These are phyloP conservation scores for Antitype chi DNA, from an alignment of 2,888 invertebrate species.

Conservation along the genomic window DNA sequence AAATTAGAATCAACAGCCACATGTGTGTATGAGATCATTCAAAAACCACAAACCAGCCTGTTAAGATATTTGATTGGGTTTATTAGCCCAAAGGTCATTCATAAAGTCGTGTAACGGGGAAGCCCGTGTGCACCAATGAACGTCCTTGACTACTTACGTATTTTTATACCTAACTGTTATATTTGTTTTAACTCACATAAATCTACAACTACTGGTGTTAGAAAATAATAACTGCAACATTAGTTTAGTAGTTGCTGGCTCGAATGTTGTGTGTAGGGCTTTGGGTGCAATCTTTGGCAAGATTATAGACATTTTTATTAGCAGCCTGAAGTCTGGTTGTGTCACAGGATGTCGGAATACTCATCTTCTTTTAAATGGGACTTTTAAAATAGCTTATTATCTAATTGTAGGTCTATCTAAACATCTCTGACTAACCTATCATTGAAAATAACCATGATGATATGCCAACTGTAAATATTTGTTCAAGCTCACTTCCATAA, in stretches of 20 bases:
- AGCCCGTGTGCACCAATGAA: constrained; percentile 25
- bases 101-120: constrained; percentile 39
- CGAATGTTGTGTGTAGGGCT: neutral
- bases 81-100: constrained; percentile 43
- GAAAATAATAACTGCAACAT: neutral
- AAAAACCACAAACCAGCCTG: constrained; percentile 20
- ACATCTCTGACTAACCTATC: neutral
- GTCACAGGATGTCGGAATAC: neutral
- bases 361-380: neutral
- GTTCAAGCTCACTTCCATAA: neutral
- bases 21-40: constrained; percentile 23
- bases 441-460: neutral
- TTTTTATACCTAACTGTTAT: constrained; percentile 15
- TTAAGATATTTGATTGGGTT: constrained; percentile 28
- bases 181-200: constrained; percentile 20
- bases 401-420: neutral
- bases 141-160: constrained; percentile 33
- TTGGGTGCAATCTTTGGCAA: neutral
- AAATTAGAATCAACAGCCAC: constrained; percentile 6
- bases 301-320: neutral
- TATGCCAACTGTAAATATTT: constrained; percentile 18
- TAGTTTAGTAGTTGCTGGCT: neutral
- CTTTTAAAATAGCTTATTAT: too few relatives aligned
- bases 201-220: neutral
- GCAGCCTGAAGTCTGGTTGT: neutral